phyloP scores from a whole-genome alignment of 2,888 invertebrate genomes.

The Caprella mutica region DNA sequence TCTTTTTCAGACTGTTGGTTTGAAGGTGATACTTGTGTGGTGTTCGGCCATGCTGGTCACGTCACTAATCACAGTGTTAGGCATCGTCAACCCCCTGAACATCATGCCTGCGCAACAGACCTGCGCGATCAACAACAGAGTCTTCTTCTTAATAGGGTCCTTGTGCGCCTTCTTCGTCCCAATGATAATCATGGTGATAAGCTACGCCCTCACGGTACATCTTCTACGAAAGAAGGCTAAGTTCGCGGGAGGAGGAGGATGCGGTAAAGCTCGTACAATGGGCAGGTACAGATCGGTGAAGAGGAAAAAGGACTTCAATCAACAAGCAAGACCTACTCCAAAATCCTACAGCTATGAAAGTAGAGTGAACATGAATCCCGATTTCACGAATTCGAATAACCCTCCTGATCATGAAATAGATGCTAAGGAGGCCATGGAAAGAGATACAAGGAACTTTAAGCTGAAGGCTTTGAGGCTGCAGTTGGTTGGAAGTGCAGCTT shows the following conservation, averaged over 20 bases:
- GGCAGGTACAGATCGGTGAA: slow-evolving; percentile 21
- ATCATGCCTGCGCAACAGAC: slow-evolving; percentile 38
- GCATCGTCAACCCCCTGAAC: slow-evolving; percentile 44
- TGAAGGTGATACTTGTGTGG: slow-evolving; percentile 47
- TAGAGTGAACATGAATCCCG: slow-evolving; percentile 10
- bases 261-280: slow-evolving; percentile 24
- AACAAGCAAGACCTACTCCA: slow-evolving; percentile 7
- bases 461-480: slow-evolving; percentile 25
- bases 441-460: slow-evolving; percentile 53
- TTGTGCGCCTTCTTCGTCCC: slow-evolving; percentile 47
- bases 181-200: slow-evolving; percentile 46
- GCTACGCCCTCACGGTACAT: slow-evolving; percentile 45
- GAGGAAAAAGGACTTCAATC: slow-evolving; percentile 9
- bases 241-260: slow-evolving; percentile 14
- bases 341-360: slow-evolving; percentile 31
- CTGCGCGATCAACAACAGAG: slow-evolving; percentile 42
- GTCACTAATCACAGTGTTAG: slow-evolving; percentile 44
- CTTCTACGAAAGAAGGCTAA: slow-evolving; percentile 43
- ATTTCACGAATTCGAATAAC: slow-evolving; percentile 46
- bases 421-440: slow-evolving; percentile 51
- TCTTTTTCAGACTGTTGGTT: slow-evolving; percentile 31
- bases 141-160: slow-evolving; percentile 45
- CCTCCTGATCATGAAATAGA: slow-evolving; percentile 36
- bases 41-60: slow-evolving; percentile 42
- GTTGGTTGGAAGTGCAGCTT: slow-evolving; percentile 19